Conservation (phyloP, 2,797 vertebrate genomes). For the Neosilurus mollespiculum region DNA sequence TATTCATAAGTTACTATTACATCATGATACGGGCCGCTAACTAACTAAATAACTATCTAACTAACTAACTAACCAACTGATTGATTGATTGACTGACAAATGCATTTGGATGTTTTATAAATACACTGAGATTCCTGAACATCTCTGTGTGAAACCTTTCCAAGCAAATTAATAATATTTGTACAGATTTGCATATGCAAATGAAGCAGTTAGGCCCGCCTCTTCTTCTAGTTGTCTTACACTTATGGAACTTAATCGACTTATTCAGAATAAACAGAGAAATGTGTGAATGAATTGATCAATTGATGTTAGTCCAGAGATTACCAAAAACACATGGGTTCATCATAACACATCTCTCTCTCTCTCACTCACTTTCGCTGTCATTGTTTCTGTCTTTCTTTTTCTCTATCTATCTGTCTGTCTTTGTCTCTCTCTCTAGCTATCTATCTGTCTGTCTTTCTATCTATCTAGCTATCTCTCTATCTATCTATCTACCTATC, state of each 20-base stretch:
- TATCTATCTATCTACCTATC: too few species aligned
- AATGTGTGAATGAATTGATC: background rate
- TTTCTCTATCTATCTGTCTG: background rate
- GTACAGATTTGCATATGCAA: background rate
- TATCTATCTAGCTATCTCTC: too few species aligned
- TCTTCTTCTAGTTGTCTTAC: background rate
- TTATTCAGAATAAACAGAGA: too few species aligned
- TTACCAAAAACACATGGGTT: background rate
- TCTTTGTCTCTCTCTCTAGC: too few species aligned
- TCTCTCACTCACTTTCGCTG: background rate
- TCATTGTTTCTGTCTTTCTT: too few species aligned
- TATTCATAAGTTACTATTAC: background rate
- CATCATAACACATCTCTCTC: background rate
- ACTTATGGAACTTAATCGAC: background rate
- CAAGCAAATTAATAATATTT: background rate
- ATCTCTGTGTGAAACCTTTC: background rate
- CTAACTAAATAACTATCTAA: background rate
- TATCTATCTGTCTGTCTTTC: too few species aligned
- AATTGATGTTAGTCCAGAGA: background rate
- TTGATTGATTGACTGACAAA: too few species aligned
- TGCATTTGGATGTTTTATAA: too few species aligned
- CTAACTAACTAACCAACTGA: background rate
- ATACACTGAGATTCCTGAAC: background rate
- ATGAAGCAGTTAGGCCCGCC: background rate
- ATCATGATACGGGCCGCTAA: background rate